phyloP scores from a whole-genome alignment of 2,888 invertebrate genomes.

The Sinopyrophorus schimmeli region DNA sequence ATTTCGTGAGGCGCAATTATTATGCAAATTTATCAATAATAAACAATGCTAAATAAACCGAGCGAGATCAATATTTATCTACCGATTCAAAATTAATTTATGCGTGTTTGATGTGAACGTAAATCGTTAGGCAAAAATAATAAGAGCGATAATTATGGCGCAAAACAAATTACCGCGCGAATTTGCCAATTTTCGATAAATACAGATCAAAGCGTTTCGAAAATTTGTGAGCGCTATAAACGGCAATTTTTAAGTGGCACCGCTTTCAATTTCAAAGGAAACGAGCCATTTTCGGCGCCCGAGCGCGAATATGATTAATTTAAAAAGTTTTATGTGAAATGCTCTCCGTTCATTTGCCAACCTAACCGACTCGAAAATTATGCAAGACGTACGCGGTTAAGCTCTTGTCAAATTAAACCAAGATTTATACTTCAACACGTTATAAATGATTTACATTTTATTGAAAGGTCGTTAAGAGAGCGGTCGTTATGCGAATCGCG shows the following conservation, averaged over 20 bases:
- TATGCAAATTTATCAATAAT: no score
- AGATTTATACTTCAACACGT: constrained; percentile 12
- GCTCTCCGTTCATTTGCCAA: constrained; percentile 24
- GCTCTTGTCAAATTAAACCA: constrained; percentile 21
- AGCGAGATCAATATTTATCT: no score
- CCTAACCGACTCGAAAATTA: constrained; percentile 27
- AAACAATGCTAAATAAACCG: no score
- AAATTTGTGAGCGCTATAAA: not conserved
- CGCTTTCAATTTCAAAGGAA: constrained; percentile 15
- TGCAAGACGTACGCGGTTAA: constrained; percentile 19
- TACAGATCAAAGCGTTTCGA: constrained; percentile 1
- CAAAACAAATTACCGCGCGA: no score
- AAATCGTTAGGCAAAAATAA: constrained; percentile 1
- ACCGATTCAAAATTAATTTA: no score
- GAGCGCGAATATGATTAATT: constrained; percentile 20
- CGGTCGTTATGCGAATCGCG: no score
- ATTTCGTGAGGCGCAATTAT: no score
- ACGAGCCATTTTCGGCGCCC: constrained; percentile 17
- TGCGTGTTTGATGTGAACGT: no score
- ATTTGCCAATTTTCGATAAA: no score
- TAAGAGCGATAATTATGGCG: no score
- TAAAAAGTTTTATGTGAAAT: constrained; percentile 20
- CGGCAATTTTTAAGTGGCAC: constrained; percentile 7
- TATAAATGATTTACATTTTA: constrained; percentile 8
- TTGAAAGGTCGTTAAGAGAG: constrained; percentile 2